Percentiles rank a stretch among this genome's conserved stretches.
Conservation (phyloP, 2,797 vertebrate genomes). For the Anisognathus igniventris region DNA sequence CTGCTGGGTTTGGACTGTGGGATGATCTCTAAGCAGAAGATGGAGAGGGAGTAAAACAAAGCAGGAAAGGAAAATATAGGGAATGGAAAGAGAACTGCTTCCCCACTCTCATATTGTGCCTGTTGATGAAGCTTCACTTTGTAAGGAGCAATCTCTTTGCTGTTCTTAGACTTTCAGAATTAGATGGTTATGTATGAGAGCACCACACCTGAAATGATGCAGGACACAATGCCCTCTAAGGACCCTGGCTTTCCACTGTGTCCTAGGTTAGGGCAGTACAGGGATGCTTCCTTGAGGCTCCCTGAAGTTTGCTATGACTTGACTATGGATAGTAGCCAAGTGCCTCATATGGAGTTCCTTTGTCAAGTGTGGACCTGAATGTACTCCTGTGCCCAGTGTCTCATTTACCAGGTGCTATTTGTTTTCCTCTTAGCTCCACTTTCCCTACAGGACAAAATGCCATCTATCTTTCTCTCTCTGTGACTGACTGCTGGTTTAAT, state of each 20-base stretch:
- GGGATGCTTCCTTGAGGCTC: not conserved
- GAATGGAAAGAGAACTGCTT: not conserved
- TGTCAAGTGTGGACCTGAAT: not conserved
- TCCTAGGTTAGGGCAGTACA: not conserved
- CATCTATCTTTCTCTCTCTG: not conserved
- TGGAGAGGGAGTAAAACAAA: not conserved
- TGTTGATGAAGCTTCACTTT: not conserved
- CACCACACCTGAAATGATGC: not conserved
- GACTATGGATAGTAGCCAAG: not conserved
- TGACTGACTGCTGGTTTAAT: not conserved
- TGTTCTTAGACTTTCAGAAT: not conserved
- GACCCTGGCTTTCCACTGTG: not conserved
- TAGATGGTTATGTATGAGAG: not conserved
- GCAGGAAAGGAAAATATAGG: not conserved
- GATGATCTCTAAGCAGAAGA: not conserved
- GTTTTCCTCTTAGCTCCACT: not conserved
- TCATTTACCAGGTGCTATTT: not conserved
- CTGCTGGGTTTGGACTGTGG: not conserved
- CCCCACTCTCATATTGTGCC: not conserved
- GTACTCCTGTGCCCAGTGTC: not conserved
- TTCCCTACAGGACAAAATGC: not conserved
- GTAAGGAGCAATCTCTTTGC: not conserved
- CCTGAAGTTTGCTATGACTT: not conserved
- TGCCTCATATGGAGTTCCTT: not conserved
- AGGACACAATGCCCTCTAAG: not conserved